Evolutionary conservation across 2,888 invertebrate species (phyloP), one percentile per base, ranked within the genome.

Genomic region (Heliconius aoede): DNA sequence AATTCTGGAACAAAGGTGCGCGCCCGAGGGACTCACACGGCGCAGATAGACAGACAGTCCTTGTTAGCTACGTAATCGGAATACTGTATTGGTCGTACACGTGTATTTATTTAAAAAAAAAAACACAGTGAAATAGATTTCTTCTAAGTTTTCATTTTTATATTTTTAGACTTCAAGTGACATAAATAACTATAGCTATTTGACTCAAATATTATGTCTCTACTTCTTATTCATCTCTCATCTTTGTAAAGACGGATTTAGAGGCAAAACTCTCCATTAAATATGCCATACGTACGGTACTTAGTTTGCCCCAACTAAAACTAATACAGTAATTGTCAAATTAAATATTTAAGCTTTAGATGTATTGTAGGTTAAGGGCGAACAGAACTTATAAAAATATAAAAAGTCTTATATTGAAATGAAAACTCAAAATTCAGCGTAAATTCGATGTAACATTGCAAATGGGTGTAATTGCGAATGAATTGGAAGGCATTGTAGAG

Each of bases 401-500:
- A 0, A 46, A 18, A 46, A 46, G 2, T 40, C 3, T 51, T 4
- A 32, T 18, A 55, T 55, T 28, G 30, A 30, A 32, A 8, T 24
- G 15, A 67, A 32, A 72, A 36, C 3, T 28, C 28, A 58, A 61
- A 26, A 26, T 69, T 51, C 60, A n/a, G 24, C n/a, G 15, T 24
- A 72, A 36, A 40, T 61, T 26, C 36, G n/a, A 61, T 61, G 26
- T 72, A 24, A 60, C 55, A 36, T 58, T 32, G 21, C 72, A 46
- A 55, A 58, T n/a, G 40, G 36, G 55, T 28, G 30, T 55, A 60
- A 72, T 72, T 72, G 72, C 60, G 24, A 28, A 40, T 60, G 61
- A 72, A 72, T 72, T 26, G 58, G 58, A 72, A 40, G 72, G 72
- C 26, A 72, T 72, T 60, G 72, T 72, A 40, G 72, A 26, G 60